Evolutionary conservation across 2,888 invertebrate species (phyloP).

Genomic region (Lacanobia wlatinum): DNA sequence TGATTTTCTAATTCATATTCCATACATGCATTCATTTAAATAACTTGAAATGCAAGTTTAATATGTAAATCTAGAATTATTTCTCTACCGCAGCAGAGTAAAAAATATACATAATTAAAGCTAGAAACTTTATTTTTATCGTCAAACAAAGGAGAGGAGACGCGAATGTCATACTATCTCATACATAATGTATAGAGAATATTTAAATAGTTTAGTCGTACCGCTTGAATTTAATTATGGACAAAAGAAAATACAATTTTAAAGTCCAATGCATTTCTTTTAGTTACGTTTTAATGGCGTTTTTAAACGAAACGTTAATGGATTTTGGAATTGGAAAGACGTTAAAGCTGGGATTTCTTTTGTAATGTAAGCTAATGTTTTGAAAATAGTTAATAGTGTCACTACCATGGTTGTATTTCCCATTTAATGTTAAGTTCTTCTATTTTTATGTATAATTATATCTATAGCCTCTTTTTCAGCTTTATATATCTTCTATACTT

Average conservation of each 20-base stretch:
- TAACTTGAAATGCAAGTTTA: conserved; percentile 4
- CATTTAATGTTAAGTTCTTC: background rate
- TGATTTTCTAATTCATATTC: background rate
- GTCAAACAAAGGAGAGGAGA: conserved; percentile 26
- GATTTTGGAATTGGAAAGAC: conserved; percentile 33
- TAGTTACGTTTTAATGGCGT: conserved; percentile 24
- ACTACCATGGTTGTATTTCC: background rate
- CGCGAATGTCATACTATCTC: conserved; percentile 36
- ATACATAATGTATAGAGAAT: conserved; percentile 56
- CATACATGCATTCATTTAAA: background rate
- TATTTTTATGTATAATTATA: background rate
- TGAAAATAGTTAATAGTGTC: conserved; percentile 16
- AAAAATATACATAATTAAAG: conserved; percentile 27
- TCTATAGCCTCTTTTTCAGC: too few species aligned
- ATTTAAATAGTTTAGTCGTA: conserved; percentile 51
- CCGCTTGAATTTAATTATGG: conserved; percentile 42
- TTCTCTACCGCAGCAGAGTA: background rate
- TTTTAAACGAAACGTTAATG: conserved; percentile 28
- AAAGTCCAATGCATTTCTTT: conserved; percentile 29
- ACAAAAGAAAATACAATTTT: conserved; percentile 42
- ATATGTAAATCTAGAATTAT: conserved; percentile 18
- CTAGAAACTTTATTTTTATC: conserved; percentile 26
- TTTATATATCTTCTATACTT: too few species aligned
- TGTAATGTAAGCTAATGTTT: conserved; percentile 14
- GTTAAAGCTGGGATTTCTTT: conserved; percentile 7